phyloP scores from a whole-genome alignment of 2,113 vertebrate genomes.

The Circaetus cinerascens region DNA sequence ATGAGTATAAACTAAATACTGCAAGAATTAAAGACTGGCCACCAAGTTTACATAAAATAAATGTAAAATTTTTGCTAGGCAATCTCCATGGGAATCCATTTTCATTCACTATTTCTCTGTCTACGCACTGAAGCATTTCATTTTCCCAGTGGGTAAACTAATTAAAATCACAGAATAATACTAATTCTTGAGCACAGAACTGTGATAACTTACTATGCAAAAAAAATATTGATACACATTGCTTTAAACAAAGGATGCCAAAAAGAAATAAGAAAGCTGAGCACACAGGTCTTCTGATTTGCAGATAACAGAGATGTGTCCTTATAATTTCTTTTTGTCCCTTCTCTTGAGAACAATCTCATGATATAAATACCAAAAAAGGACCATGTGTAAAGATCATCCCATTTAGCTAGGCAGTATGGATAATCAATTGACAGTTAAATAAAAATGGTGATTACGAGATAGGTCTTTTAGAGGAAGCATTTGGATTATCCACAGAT shows the following conservation, averaged over 20 bases:
- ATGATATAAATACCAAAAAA: neutral
- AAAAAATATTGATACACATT: neutral
- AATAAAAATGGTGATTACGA: neutral
- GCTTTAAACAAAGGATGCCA: neutral
- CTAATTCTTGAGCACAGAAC: neutral
- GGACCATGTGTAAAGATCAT: neutral
- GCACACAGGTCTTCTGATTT: neutral
- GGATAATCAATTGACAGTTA: neutral
- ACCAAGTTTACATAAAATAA: neutral
- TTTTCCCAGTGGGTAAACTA: neutral
- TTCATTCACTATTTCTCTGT: neutral
- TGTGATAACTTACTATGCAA: neutral
- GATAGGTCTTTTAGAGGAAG: neutral
- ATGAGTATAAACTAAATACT: neutral
- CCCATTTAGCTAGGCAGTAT: neutral
- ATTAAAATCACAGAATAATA: neutral
- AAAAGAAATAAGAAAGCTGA: neutral
- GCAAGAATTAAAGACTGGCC: neutral
- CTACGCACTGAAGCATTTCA: neutral
- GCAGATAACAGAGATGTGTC: neutral
- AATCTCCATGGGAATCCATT: neutral
- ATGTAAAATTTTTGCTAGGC: neutral
- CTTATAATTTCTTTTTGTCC: neutral
- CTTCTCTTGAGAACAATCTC: neutral
- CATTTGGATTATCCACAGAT: neutral